Percentiles rank a stretch among this genome's conserved stretches.
Evolutionary conservation across 2,888 invertebrate species (phyloP).

Genomic region (Pseudanteris insignis): DNA sequence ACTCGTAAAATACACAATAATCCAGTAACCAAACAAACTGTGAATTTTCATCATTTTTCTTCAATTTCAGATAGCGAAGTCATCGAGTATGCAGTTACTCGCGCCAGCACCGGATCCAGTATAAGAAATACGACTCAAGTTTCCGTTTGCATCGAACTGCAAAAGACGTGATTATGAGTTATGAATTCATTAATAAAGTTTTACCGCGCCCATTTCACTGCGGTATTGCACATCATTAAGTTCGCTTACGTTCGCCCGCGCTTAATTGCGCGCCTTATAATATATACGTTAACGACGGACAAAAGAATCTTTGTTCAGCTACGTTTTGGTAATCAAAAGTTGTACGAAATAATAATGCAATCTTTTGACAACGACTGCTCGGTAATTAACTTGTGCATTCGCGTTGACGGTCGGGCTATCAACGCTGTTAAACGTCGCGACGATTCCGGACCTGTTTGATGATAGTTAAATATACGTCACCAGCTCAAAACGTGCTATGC

Average conservation of each 20-base stretch:
- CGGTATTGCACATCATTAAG: neutral
- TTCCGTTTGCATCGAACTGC: constrained; percentile 7
- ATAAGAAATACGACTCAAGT: constrained; percentile 44
- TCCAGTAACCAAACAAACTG: too few relatives aligned
- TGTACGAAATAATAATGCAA: constrained; percentile 23
- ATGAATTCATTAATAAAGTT: constrained; percentile 17
- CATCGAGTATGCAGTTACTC: constrained; percentile 63
- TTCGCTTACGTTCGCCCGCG: constrained; percentile 5
- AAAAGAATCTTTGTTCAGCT: constrained; percentile 8
- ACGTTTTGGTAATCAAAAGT: constrained; percentile 28
- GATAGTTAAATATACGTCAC: too few relatives aligned
- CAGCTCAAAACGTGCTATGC: too few relatives aligned
- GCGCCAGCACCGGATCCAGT: constrained; percentile 63
- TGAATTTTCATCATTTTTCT: constrained; percentile 9
- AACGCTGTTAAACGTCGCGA: too few relatives aligned
- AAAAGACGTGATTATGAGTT: constrained; percentile 9
- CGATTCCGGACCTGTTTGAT: too few relatives aligned
- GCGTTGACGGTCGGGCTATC: too few relatives aligned
- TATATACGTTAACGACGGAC: constrained; percentile 2
- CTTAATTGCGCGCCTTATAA: constrained; percentile 12
- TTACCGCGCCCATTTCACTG: neutral
- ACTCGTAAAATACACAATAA: too few relatives aligned
- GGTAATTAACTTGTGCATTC: too few relatives aligned
- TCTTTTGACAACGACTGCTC: too few relatives aligned
- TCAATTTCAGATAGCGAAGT: constrained; percentile 60